Percentiles rank a stretch among this genome's conserved stretches.
These are phyloP conservation scores for Epistrophe eligans DNA, from an alignment of 2,888 invertebrate genomes.

Conservation along the genomic window DNA sequence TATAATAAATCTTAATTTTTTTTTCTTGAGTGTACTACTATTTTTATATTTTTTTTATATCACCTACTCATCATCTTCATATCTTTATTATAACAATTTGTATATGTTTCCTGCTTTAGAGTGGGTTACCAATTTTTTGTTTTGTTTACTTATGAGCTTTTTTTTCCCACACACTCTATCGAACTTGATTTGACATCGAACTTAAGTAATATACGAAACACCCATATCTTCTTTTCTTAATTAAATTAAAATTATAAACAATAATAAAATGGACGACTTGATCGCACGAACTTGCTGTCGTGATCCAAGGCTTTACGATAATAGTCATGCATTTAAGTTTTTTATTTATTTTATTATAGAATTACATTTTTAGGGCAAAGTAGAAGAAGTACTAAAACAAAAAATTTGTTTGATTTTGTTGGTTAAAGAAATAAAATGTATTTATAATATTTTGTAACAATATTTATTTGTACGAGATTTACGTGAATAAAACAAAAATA, in stretches of 20 bases:
- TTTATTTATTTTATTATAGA: too few species aligned
- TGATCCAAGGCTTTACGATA: too few species aligned
- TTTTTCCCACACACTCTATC: slow-evolving; percentile 56
- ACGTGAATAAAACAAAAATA: too few species aligned
- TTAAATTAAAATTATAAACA: slow-evolving; percentile 42
- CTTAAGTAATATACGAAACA: slow-evolving; percentile 35
- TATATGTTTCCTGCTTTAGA: slow-evolving; percentile 12
- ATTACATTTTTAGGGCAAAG: too few species aligned
- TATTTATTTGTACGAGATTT: too few species aligned
- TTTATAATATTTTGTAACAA: too few species aligned
- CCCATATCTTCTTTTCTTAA: slow-evolving; percentile 46
- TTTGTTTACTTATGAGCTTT: slow-evolving; percentile 2
- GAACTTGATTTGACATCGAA: slow-evolving; percentile 65
- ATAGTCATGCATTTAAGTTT: too few species aligned
- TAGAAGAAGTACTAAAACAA: too few species aligned
- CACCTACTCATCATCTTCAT: slow-evolving; percentile 29
- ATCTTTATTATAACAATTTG: slow-evolving; percentile 52
- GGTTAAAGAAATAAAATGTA: too few species aligned
- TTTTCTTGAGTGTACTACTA: background rate
- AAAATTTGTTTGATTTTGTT: too few species aligned
- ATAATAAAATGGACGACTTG: too few species aligned
- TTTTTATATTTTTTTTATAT: slow-evolving; percentile 20
- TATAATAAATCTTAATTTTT: background rate
- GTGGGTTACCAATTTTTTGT: slow-evolving; percentile 25
- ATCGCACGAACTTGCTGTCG: too few species aligned